Conservation (phyloP, 1,140 invertebrate species). For the Hyles euphorbiae region DNA sequence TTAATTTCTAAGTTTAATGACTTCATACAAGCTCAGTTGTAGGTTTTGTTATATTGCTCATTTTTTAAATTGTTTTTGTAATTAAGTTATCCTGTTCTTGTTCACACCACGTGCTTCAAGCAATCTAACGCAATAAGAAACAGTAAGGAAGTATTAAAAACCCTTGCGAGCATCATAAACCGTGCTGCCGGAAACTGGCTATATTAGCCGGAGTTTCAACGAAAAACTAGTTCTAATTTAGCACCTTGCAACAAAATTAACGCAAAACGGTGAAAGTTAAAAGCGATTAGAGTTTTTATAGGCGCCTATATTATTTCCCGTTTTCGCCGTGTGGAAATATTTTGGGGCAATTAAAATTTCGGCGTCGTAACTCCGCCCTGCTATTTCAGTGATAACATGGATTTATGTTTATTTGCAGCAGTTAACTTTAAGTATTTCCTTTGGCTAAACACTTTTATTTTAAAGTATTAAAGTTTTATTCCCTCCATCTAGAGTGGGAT, state of each 20-base stretch:
- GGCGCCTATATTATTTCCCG: background rate
- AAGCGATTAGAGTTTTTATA: background rate
- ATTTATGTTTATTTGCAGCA: conserved; percentile 7
- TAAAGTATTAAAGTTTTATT: conserved; percentile 6
- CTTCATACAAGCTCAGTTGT: too few species aligned
- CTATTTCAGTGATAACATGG: conserved; percentile 6
- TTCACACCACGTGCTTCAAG: too few species aligned
- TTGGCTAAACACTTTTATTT: conserved; percentile 9
- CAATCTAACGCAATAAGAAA: too few species aligned
- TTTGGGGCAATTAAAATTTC: conserved; percentile 12
- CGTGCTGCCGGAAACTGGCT: too few species aligned
- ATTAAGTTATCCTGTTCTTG: too few species aligned
- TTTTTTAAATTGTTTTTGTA: too few species aligned
- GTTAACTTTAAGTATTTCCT: conserved; percentile 1
- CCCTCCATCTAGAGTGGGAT: background rate
- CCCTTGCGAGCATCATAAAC: too few species aligned
- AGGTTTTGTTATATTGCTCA: too few species aligned
- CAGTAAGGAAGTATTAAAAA: too few species aligned
- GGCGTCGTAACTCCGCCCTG: conserved; percentile 4
- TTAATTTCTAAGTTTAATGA: too few species aligned
- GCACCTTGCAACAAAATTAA: background rate
- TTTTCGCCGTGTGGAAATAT: conserved; percentile 7
- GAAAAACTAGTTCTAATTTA: background rate
- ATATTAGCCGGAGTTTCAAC: too few species aligned
- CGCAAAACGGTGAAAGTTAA: background rate